Percentiles rank a stretch among this genome's conserved stretches.
Conservation (phyloP, 2,113 vertebrate species). For the Calidris pygmaea region DNA sequence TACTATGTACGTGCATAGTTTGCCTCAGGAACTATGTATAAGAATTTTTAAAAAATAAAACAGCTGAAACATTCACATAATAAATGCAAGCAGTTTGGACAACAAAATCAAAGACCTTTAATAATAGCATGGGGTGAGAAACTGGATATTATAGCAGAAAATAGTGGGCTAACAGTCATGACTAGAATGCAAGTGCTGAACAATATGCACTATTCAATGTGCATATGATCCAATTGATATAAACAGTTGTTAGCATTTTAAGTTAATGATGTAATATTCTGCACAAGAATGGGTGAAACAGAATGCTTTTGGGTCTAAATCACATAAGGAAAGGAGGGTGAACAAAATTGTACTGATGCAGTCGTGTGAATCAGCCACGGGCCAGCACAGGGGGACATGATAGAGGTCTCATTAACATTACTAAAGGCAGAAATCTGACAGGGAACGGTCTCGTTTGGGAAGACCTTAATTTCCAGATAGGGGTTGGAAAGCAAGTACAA, state of each 20-base stretch:
- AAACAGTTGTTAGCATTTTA: background rate
- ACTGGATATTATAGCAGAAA: background rate
- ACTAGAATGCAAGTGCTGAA: background rate
- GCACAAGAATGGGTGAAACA: background rate
- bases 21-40: background rate
- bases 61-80: background rate
- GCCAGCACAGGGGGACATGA: background rate
- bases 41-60: background rate
- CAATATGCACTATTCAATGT: background rate
- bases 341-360: background rate
- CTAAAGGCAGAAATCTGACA: conserved; percentile 10
- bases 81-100: background rate
- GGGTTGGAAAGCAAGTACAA: background rate
- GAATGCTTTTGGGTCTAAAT: background rate
- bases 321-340: background rate
- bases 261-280: background rate
- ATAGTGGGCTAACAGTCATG: background rate
- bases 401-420: background rate
- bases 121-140: background rate
- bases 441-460: background rate
- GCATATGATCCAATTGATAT: background rate
- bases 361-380: background rate
- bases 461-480: conserved; percentile 25
- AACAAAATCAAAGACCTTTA: background rate
- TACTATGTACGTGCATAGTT: background rate